Conservation (phyloP, 1,140 invertebrate genomes). For the Apocrypta bakeri region DNA sequence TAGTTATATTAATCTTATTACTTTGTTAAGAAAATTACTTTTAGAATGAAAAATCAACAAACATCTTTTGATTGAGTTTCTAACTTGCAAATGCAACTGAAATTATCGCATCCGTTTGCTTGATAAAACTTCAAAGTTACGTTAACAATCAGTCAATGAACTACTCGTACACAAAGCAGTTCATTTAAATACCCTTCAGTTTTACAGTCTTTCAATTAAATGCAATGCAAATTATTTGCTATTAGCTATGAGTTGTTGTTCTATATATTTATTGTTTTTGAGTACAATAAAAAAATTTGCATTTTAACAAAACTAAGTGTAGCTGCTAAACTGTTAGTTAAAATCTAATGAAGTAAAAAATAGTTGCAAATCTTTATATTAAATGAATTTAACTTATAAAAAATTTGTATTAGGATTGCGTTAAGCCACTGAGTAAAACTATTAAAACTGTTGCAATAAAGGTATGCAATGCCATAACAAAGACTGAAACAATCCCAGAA, state of each 20-base stretch:
- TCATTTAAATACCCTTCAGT: constrained; percentile 38
- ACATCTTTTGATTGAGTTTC: constrained; percentile 22
- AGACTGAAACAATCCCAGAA: constrained; percentile 18
- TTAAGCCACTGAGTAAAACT: not conserved
- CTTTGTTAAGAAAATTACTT: constrained; percentile 21
- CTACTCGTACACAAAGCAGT: not conserved
- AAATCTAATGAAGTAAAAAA: not conserved
- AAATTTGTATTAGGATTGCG: not conserved
- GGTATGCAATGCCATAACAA: constrained; percentile 10
- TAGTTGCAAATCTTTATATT: not conserved
- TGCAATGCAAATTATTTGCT: constrained; percentile 39
- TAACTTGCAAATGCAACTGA: constrained; percentile 44
- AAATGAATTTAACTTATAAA: not conserved
- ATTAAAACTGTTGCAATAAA: not conserved
- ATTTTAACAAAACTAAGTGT: not conserved
- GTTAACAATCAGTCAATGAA: constrained; percentile 42
- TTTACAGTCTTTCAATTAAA: constrained; percentile 47
- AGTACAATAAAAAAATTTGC: not conserved
- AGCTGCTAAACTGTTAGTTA: not conserved
- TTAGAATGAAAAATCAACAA: constrained; percentile 42
- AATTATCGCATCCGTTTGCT: constrained; percentile 42
- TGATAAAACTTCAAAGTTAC: constrained; percentile 34
- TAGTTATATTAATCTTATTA: constrained; percentile 39
- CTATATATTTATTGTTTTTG: not conserved
- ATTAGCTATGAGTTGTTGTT: constrained; percentile 2